A percentile compares a stretch with the other conserved stretches of the same genome.
These are phyloP conservation scores for Drosophila falleni DNA, from an alignment of 2,888 invertebrate species.

Conservation along the genomic window DNA sequence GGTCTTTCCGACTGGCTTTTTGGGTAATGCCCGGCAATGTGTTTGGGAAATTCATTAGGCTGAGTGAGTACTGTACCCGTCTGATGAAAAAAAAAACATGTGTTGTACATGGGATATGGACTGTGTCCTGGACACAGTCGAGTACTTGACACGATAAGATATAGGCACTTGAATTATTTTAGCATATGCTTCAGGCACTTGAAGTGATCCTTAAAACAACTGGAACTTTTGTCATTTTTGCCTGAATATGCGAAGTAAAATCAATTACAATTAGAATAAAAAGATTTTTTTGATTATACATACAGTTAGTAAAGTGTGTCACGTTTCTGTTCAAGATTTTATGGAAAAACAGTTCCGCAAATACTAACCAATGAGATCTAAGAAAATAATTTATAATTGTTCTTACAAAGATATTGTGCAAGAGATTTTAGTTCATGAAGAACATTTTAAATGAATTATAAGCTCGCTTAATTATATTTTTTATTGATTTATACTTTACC, in stretches of 20 bases:
- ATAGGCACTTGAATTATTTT: slow-evolving; percentile 34
- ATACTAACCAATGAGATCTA: neutral
- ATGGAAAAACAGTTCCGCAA: neutral
- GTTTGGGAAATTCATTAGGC: slow-evolving; percentile 47
- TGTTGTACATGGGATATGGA: slow-evolving; percentile 39
- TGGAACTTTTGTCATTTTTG: slow-evolving; percentile 5
- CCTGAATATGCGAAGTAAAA: slow-evolving; percentile 32
- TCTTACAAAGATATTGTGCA: too few species aligned
- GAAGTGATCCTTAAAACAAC: slow-evolving; percentile 11
- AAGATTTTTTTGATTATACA: neutral
- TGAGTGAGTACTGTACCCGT: slow-evolving; percentile 13
- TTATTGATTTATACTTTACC: too few species aligned
- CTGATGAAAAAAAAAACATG: slow-evolving; percentile 32
- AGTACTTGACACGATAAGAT: slow-evolving; percentile 44
- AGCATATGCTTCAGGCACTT: slow-evolving; percentile 36
- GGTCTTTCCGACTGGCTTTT: slow-evolving; percentile 4
- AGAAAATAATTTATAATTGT: too few species aligned
- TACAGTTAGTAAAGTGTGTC: neutral
- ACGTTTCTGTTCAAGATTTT: neutral
- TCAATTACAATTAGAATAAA: slow-evolving; percentile 18
- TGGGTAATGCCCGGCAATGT: slow-evolving; percentile 43
- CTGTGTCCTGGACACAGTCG: slow-evolving; percentile 3
- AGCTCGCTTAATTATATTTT: too few species aligned
- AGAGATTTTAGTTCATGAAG: too few species aligned
- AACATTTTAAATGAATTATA: too few species aligned